Conservation (phyloP, 2,888 invertebrate genomes). For the Salpingus planirostris region DNA sequence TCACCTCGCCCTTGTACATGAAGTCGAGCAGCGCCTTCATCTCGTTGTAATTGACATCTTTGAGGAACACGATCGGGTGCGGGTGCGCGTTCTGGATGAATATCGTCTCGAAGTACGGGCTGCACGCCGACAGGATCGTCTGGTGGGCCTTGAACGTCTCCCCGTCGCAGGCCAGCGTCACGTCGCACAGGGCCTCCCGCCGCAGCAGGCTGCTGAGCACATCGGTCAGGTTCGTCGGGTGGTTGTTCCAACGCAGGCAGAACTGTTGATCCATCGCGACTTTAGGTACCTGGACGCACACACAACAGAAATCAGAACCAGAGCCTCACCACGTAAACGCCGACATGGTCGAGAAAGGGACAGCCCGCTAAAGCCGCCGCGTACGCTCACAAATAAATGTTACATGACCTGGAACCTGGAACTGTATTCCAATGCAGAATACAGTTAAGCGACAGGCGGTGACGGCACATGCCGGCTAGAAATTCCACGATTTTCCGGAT, state of each 20-base stretch:
- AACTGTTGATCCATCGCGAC: conserved; percentile 62
- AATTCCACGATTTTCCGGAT: no score
- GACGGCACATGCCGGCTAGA: no score
- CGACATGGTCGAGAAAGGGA: no score
- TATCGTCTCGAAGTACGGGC: conserved; percentile 88
- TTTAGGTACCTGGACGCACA: conserved; percentile 17
- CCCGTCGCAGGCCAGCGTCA: conserved; percentile 86
- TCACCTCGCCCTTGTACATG: conserved; percentile 77
- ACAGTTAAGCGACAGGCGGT: conserved; percentile 34
- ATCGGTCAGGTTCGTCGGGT: conserved; percentile 84
- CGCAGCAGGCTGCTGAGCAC: conserved; percentile 79
- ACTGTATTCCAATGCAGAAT: conserved; percentile 41
- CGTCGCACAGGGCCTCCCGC: conserved; percentile 85
- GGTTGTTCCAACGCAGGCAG: conserved; percentile 92
- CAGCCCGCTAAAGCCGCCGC: no score
- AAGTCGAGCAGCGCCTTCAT: conserved; percentile 85
- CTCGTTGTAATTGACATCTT: conserved; percentile 83
- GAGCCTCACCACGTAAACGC: no score
- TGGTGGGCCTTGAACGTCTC: conserved; percentile 89
- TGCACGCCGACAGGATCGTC: conserved; percentile 87
- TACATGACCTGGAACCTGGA: conserved; percentile 43
- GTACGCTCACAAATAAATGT: conserved; percentile 37
- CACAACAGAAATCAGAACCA: background rate
- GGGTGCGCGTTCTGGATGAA: conserved; percentile 83
- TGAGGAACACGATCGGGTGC: conserved; percentile 86